A percentile compares a stretch with the other conserved stretches of the same genome.
Conservation (phyloP, 2,797 vertebrate genomes). For the Spheniscus humboldti region DNA sequence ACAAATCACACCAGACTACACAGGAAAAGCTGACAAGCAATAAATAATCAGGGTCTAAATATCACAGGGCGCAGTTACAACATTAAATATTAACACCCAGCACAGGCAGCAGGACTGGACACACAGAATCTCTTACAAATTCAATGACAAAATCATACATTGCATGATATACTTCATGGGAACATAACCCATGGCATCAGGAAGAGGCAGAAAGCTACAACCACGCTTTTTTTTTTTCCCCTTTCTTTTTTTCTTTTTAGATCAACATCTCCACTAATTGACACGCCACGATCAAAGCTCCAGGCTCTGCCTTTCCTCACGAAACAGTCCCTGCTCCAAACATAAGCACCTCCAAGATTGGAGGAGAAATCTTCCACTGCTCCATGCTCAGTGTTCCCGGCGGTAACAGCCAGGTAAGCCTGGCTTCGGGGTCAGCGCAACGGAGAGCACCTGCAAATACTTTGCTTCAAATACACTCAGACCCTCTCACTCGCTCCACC, state of each 20-base stretch:
- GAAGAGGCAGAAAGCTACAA: neutral
- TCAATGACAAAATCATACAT: neutral
- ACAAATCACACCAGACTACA: neutral
- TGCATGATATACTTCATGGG: neutral
- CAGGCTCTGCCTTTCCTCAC: neutral
- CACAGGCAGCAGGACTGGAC: neutral
- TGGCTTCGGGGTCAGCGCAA: neutral
- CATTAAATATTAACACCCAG: neutral
- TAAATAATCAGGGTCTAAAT: neutral
- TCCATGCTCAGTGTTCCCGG: neutral
- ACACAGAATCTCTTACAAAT: neutral
- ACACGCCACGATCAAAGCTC: fast-evolving
- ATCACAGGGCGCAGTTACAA: neutral
- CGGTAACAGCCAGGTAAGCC: neutral
- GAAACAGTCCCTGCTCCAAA: neutral
- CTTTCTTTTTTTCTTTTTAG: neutral
- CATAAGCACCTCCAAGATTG: neutral
- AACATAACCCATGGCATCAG: neutral
- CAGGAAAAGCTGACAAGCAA: constrained; percentile 17
- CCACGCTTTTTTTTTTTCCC: neutral
- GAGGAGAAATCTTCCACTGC: neutral
- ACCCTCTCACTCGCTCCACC: neutral
- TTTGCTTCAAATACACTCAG: neutral
- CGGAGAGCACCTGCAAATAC: neutral
- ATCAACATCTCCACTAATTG: neutral